phyloP scores from a whole-genome alignment of 2,113 vertebrate genomes.

The Gadus chalcogrammus region DNA sequence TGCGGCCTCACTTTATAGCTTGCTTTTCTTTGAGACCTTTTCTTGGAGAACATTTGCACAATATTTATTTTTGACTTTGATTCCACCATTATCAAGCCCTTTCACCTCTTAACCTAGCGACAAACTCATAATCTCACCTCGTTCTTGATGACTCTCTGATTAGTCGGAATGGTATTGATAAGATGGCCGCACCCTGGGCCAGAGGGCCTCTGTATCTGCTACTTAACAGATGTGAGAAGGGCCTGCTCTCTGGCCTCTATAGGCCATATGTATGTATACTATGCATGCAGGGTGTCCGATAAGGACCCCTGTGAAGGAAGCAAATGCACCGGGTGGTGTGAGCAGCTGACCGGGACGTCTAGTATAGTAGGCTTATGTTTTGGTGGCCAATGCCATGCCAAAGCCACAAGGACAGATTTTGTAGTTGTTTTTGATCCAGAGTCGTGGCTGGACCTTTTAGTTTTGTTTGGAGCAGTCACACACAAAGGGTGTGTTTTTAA shows the following conservation, averaged over 20 bases:
- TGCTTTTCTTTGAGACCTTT: too few relatives aligned
- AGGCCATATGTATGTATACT: slow-evolving; percentile 9
- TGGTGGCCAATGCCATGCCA: too few relatives aligned
- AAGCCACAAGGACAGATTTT: too few relatives aligned
- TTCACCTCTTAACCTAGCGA: not conserved
- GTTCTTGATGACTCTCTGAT: not conserved
- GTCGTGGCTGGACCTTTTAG: too few relatives aligned
- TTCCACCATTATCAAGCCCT: not conserved
- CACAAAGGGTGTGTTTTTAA: too few relatives aligned
- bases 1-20: too few relatives aligned
- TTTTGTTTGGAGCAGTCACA: too few relatives aligned
- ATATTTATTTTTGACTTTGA: not conserved
- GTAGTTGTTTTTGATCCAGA: too few relatives aligned
- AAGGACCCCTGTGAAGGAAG: slow-evolving; percentile 23
- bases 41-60: too few relatives aligned
- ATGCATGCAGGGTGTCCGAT: slow-evolving; percentile 23
- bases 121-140: not conserved
- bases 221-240: slow-evolving; percentile 14
- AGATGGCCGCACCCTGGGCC: not conserved
- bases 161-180: not conserved
- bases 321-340: too few relatives aligned
- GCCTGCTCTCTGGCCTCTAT: not conserved
- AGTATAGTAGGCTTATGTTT: too few relatives aligned
- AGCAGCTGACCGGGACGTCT: too few relatives aligned
- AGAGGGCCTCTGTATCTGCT: not conserved